Evolutionary conservation across 2,888 invertebrate genomes (phyloP), one percentile per base, ranked within the genome.

Genomic region (Phaedon cochleariae): DNA sequence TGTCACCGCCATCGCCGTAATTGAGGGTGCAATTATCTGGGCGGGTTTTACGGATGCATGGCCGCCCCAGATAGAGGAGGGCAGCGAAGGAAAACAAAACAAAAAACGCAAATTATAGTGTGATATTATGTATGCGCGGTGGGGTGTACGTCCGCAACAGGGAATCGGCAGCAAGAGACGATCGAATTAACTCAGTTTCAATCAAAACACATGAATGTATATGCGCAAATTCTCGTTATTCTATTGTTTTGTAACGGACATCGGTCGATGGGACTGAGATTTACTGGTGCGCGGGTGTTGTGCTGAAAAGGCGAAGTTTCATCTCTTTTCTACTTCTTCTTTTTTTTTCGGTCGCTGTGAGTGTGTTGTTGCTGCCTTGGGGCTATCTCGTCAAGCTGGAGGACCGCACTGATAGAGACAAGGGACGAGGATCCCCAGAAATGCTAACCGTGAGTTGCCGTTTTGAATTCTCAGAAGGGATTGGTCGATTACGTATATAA

Each of bases 11-110:
- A 48, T 76, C 73, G 71, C 64, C 67, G 79, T 80, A 82, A 82
- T 82, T 80, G 80, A 80, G 82, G 83, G 83, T 82, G 83, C 82
- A 82, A 84, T 84, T 84, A 84, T 82, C 83, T 84, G 84, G 84
- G 84, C 84, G 84, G 84, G 81, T 82, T 82, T 81, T 82, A 82
- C 81, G 82, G 81, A 83, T 83, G 81, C 83, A 84, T 84, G 84
- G 84, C 84, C 83, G 84, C 83, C 83, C 82, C 82, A 54, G 81
- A 78, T 76, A 82, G 81, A 82, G 82, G 81, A 82, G 82, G 82
- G 82, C 81, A 80, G 76, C 79, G 78, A 79, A 80, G 75, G 78
- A 80, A 82, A 81, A 81, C 81, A 83, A 81, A 81, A 83, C 81
- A 83, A 82, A 81, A 80, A 81, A 80, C 76, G 81, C 79, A 84